These are phyloP conservation scores for Regulus satrapa DNA, from an alignment of 2,113 vertebrate genomes.

Conservation along the genomic window DNA sequence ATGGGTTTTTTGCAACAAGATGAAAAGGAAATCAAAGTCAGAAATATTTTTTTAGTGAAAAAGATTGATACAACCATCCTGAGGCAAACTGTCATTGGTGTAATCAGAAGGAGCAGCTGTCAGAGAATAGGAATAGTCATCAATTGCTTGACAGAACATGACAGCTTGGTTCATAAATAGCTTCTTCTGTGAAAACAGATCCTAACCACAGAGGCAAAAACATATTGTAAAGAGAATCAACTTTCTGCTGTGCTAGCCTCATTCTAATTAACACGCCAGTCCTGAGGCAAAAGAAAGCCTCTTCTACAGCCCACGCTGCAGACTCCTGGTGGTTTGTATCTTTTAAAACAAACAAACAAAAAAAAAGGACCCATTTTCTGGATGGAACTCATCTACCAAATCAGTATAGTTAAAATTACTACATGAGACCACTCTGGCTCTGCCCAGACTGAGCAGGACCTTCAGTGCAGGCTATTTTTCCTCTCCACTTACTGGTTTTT, in stretches of 20 bases:
- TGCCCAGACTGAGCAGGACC: not conserved
- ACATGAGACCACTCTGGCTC: not conserved
- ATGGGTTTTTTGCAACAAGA: not conserved
- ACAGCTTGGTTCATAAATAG: slow-evolving; percentile 54
- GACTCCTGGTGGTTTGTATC: not conserved
- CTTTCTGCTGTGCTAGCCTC: slow-evolving; percentile 34
- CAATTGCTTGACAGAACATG: slow-evolving; percentile 27
- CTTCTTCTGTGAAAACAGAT: slow-evolving; percentile 30
- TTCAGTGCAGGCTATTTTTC: not conserved
- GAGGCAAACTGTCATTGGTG: slow-evolving; percentile 4
- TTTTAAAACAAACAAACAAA: not conserved
- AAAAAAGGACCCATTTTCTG: not conserved
- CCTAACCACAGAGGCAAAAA: slow-evolving; percentile 8
- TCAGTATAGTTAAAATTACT: not conserved
- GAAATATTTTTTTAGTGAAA: not conserved
- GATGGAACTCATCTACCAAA: not conserved
- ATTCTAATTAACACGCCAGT: slow-evolving; percentile 26
- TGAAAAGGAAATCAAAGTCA: not conserved
- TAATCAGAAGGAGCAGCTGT: not conserved
- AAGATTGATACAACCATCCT: not conserved
- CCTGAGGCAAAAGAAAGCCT: not conserved
- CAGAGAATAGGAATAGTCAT: slow-evolving; percentile 16
- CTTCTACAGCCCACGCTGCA: not conserved
- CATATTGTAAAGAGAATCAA: slow-evolving; percentile 32
- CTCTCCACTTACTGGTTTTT: not conserved